Percentiles rank a stretch among this genome's conserved stretches.
Evolutionary conservation across 1,140 invertebrate species (phyloP).

Genomic region (Lepidurus couesii): DNA sequence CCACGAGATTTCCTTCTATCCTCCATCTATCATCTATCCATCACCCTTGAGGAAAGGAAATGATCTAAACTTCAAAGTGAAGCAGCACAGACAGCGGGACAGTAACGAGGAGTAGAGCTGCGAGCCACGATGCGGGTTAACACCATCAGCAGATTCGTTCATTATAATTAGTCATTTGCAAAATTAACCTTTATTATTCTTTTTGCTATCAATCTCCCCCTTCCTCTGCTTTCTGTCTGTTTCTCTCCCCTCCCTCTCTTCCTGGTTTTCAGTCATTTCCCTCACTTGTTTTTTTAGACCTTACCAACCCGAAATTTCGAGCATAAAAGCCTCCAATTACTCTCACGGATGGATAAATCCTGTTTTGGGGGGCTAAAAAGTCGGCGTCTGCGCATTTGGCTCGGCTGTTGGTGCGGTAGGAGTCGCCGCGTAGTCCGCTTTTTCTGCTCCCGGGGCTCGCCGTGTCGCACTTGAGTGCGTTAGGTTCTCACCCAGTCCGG

Average conservation of each 20-base stretch:
- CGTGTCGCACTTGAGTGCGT: slow-evolving; percentile 17
- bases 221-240: background rate
- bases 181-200: too few species aligned
- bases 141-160: background rate
- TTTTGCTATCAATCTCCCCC: background rate
- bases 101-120: background rate
- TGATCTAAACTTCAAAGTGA: background rate
- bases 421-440: slow-evolving; percentile 20
- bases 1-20: background rate
- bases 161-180: background rate
- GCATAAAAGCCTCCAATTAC: slow-evolving; percentile 1
- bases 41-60: background rate
- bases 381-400: background rate
- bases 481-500: slow-evolving; percentile 13
- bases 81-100: background rate
- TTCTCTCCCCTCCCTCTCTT: background rate
- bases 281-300: background rate
- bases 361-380: background rate
- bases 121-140: too few species aligned
- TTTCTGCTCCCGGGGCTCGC: slow-evolving; percentile 8
- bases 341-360: slow-evolving; percentile 17
- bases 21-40: background rate
- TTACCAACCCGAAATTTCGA: background rate
- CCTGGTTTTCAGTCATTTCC: background rate
- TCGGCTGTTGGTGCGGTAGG: background rate